A percentile compares a stretch with the other conserved stretches of the same genome.
Conservation (phyloP, 2,888 invertebrate genomes). For the Bruchidius siliquastri region DNA sequence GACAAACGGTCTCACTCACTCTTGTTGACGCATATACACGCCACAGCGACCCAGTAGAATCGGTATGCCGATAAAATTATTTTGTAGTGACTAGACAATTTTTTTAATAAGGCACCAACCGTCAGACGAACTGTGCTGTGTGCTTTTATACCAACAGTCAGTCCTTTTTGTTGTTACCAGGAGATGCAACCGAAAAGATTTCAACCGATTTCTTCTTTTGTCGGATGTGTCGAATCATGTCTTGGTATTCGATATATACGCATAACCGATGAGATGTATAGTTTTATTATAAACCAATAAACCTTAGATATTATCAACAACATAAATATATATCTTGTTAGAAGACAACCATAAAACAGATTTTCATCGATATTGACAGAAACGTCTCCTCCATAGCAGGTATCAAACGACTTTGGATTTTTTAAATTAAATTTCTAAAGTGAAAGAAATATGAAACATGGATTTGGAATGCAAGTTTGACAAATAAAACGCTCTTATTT, state of each 20-base stretch:
- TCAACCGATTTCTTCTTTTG: not conserved
- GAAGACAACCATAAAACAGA: too few species aligned
- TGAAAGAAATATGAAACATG: too few species aligned
- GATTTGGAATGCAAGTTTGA: too few species aligned
- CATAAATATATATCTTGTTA: too few species aligned
- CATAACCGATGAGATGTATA: not conserved
- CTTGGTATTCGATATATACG: not conserved
- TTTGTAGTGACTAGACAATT: not conserved
- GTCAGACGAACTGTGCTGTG: not conserved
- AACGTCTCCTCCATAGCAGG: too few species aligned
- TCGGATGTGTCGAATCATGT: not conserved
- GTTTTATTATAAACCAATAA: too few species aligned
- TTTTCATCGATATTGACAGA: too few species aligned
- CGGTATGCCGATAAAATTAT: not conserved
- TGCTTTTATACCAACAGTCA: not conserved
- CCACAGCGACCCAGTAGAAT: not conserved
- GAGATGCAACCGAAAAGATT: not conserved
- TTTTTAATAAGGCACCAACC: not conserved
- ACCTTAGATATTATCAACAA: too few species aligned
- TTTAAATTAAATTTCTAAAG: too few species aligned
- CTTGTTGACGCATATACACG: not conserved
- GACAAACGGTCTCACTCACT: not conserved
- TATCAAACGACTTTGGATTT: too few species aligned
- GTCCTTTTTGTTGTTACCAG: not conserved
- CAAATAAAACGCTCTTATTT: too few species aligned